Conservation (phyloP, 2,113 vertebrate genomes). For the Opisthocomus hoazin region DNA sequence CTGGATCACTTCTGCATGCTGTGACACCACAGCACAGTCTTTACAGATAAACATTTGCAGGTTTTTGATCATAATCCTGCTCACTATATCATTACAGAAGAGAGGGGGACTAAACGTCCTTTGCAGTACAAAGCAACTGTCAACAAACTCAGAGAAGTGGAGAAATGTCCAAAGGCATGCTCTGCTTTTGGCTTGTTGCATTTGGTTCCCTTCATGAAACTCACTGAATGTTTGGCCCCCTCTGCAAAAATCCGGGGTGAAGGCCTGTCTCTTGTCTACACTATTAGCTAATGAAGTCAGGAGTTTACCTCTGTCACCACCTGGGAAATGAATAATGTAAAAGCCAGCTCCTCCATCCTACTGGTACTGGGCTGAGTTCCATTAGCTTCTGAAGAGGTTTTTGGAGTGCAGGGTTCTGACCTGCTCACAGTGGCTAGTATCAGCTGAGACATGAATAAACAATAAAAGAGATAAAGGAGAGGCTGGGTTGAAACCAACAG, state of each 20-base stretch:
- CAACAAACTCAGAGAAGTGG: neutral
- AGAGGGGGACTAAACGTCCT: neutral
- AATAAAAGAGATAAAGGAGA: slow-evolving; percentile 43
- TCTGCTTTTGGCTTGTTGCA: neutral
- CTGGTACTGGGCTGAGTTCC: slow-evolving; percentile 12
- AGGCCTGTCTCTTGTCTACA: neutral
- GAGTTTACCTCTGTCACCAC: slow-evolving; percentile 44
- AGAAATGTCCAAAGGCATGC: neutral
- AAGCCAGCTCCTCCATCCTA: neutral
- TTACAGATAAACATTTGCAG: neutral
- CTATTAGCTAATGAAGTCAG: neutral
- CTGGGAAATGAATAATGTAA: slow-evolving; percentile 13
- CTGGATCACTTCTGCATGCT: neutral
- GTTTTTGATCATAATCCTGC: neutral
- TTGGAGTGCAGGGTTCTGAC: neutral
- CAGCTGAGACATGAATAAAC: slow-evolving; percentile 30
- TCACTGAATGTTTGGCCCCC: neutral
- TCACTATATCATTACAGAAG: neutral
- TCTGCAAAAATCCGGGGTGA: neutral
- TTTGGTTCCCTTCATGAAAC: neutral
- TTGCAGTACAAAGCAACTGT: neutral
- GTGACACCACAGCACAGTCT: neutral
- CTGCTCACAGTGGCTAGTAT: neutral
- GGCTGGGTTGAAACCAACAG: slow-evolving; percentile 15
- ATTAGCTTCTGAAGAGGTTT: slow-evolving; percentile 2